Percentiles rank a stretch among this genome's conserved stretches.
Conservation (phyloP, 2,888 invertebrate species). For the Machimus rusticus region DNA sequence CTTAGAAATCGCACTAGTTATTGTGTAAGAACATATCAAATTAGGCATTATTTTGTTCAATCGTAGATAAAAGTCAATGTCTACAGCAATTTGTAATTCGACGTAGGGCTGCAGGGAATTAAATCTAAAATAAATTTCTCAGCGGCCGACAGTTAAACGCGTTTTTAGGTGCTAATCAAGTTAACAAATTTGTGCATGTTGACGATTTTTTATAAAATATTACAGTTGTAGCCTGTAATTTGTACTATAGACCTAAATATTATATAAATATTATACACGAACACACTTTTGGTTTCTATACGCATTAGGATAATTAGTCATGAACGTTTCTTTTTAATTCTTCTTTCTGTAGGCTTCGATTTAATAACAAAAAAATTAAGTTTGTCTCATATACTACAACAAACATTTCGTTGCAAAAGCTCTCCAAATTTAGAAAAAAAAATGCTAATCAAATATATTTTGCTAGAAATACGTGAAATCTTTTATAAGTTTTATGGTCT, state of each 20-base stretch:
- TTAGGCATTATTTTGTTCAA: constrained; percentile 23
- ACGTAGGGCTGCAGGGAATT: background rate
- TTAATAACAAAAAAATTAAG: background rate
- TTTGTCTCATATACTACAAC: too few relatives aligned
- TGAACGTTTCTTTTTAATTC: background rate
- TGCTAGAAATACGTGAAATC: too few relatives aligned
- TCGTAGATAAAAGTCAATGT: background rate
- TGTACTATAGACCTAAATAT: constrained; percentile 16
- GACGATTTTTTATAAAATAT: constrained; percentile 23
- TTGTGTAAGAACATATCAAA: constrained; percentile 16
- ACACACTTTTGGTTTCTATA: background rate
- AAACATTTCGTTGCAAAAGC: too few relatives aligned
- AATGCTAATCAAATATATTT: too few relatives aligned
- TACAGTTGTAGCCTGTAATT: constrained; percentile 12
- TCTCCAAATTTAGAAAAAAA: too few relatives aligned
- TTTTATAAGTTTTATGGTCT: too few relatives aligned
- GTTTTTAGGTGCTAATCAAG: constrained; percentile 38
- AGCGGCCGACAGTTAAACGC: background rate
- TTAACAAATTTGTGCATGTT: constrained; percentile 37
- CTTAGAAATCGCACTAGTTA: constrained; percentile 3
- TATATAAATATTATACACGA: constrained; percentile 7
- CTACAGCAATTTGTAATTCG: constrained; percentile 15
- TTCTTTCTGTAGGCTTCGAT: background rate
- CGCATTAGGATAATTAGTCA: background rate
- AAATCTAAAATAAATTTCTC: background rate